Percentiles rank a stretch among this genome's conserved stretches.
Conservation (phyloP, 2,888 invertebrate genomes). For the Acronicta alni region DNA sequence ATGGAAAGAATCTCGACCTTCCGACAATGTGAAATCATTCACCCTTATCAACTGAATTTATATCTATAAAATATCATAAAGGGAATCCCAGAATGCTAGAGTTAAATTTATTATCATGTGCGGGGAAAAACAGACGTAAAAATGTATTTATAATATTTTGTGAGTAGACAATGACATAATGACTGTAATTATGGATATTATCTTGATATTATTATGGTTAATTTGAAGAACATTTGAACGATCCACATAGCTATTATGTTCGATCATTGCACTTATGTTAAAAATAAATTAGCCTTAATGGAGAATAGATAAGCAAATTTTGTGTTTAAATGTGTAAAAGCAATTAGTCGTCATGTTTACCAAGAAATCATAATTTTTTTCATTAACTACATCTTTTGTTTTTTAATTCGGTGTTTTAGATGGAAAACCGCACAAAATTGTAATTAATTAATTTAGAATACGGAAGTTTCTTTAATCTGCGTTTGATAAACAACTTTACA, state of each 20-base stretch:
- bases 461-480: too few relatives aligned
- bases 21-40: too few relatives aligned
- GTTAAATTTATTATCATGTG: neutral
- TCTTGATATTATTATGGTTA: neutral
- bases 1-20: too few relatives aligned
- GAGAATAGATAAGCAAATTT: neutral
- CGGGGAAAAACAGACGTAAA: neutral
- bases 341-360: neutral
- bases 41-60: too few relatives aligned
- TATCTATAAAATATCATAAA: too few relatives aligned
- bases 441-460: too few relatives aligned
- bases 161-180: neutral
- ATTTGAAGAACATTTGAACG: neutral
- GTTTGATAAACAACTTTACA: too few relatives aligned
- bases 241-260: neutral
- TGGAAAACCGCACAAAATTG: too few relatives aligned
- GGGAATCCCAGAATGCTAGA: neutral
- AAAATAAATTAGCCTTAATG: constrained; percentile 1
- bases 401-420: too few relatives aligned
- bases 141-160: neutral
- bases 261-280: neutral
- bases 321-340: neutral
- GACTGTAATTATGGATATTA: neutral
- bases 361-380: neutral
- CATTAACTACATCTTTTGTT: too few relatives aligned